A percentile compares a stretch with the other conserved stretches of the same genome.
phyloP scores from a whole-genome alignment of 2,113 vertebrate genomes.

The Cephalopholis sonnerati region DNA sequence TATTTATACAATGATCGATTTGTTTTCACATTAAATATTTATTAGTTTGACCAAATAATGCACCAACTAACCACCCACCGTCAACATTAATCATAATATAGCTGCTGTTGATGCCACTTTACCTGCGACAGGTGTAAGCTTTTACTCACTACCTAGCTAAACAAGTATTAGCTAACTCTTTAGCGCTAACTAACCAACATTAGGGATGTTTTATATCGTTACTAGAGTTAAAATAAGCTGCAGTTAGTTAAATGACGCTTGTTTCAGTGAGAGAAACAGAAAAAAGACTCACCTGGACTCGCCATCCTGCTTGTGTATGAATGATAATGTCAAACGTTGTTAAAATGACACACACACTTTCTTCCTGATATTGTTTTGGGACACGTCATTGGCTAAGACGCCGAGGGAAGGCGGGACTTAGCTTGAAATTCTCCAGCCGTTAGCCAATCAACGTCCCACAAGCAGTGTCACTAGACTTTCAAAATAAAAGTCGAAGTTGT shows the following conservation, averaged over 20 bases:
- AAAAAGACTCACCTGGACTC: constrained; percentile 55
- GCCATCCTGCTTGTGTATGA: constrained; percentile 39
- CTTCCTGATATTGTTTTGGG: not conserved
- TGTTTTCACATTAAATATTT: not conserved
- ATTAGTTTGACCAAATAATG: not conserved
- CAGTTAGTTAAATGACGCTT: not conserved
- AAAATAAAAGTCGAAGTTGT: constrained; percentile 56
- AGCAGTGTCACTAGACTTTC: constrained; percentile 20
- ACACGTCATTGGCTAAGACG: constrained; percentile 42
- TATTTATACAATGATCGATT: not conserved
- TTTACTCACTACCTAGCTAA: not conserved
- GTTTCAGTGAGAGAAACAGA: not conserved
- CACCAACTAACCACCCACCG: no score
- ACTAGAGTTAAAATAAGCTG: not conserved
- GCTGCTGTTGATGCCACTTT: not conserved
- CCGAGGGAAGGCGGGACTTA: constrained; percentile 22
- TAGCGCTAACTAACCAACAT: not conserved
- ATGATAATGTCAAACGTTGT: fast-evolving
- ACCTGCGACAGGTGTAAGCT: not conserved
- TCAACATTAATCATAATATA: no score
- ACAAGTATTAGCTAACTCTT: not conserved
- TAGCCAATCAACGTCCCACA: constrained; percentile 13
- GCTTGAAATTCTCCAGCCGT: fast-evolving
- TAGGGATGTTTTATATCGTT: not conserved
- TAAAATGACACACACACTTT: not conserved